Base-by-base conservation (phyloP, 2,888 invertebrate species). In the Furcula furcula region DNA sequence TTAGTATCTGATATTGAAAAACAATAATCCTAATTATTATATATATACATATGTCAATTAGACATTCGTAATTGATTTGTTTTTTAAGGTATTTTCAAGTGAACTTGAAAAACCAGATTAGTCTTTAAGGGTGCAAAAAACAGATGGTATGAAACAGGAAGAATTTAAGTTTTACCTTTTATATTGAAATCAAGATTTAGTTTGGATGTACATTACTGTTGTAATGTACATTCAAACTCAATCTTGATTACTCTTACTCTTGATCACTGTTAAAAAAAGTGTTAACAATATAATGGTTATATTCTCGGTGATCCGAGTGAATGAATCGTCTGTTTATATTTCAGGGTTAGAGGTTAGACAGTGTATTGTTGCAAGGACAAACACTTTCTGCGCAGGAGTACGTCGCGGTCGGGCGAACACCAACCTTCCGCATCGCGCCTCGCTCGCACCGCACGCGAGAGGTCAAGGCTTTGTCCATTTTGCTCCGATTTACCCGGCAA, bases 321-420 rank as follows among this genome's bases (percentile, higher is more conserved):
- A 41, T 27, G 35, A 38, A 38, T 38, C 37, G 23, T 36, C 26
- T 31, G 40, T 55, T 59, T 65, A 55, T 59, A 45, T 66, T 63
- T 70, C 66, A 80, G 74, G 78, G 80, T 55, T 65, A 82, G 76
- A 74, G 76, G 75, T 67, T 63, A 67, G 43, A 42, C 55, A 65
- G 64, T 66, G 64, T 66, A 52, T 50, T 53, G 56, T 59, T 57
- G 55, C 85, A 87, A 88, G 86, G 86, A 85, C 87, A 80, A 69
- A 74, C 78, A 70, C 78, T 85, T 84, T 86, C 85, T 84, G 82
- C 83, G 84, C 83, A 82, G 82, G 83, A 77, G 72, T 69, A 45
- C 67, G 80, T 75, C 71, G 55, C 77, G 80, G 72, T 76, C 67
- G 80, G 66, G 51, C 61, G 80, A 58, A 38, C 82, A 58, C 71